Base-by-base conservation (phyloP, 2,113 vertebrate genomes). In the Suncus etruscus region DNA sequence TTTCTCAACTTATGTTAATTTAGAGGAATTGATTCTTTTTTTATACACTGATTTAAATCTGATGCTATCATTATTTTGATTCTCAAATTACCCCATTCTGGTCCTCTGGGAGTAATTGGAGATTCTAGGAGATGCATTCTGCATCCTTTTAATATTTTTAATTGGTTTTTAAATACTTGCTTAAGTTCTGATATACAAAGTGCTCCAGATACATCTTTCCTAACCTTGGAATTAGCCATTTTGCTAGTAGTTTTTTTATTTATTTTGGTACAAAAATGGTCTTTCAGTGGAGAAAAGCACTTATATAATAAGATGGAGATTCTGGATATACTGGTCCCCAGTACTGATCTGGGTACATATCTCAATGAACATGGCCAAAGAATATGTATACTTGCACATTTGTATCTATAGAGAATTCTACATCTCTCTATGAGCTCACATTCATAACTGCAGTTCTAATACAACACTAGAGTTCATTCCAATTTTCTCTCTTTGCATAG, bases 401-500 rank as follows among this genome's bases (percentile, higher is more conserved):
- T 69, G 39, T 51, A 79, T 79, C 47, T 85, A 16, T 54, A 54
- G 3, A 15, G 54, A 54, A 54, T 47, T 68, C 69, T 39, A 27
- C 58, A 81, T 66, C n/a, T 74, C 66, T 10, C n/a, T 75, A 58
- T 69, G 31, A 89, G 27, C 79, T 87, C 68, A 83, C 50, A 65
- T 4, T 65, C 31, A 80, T 48, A 39, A 31, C 47, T 86, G 48
- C 18, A 94, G 58, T 90, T 83, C 50, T 15, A 87, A 61, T 16
- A 90, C 9, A 39, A 65, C 14, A 39, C 39, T 39, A 39, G 39
- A 85, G 63, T 51, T 73, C 87, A 39, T 65, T 84, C n/a, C 61
- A 70, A 95, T 90, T 61, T 39, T 39, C 39, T 79, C 47, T 87
- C 74, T 90, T 92, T 80, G 29, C 11, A 66, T 84, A 65, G 79